Evolutionary conservation across 2,888 invertebrate genomes (phyloP).

Genomic region (Synergus itoensis): DNA sequence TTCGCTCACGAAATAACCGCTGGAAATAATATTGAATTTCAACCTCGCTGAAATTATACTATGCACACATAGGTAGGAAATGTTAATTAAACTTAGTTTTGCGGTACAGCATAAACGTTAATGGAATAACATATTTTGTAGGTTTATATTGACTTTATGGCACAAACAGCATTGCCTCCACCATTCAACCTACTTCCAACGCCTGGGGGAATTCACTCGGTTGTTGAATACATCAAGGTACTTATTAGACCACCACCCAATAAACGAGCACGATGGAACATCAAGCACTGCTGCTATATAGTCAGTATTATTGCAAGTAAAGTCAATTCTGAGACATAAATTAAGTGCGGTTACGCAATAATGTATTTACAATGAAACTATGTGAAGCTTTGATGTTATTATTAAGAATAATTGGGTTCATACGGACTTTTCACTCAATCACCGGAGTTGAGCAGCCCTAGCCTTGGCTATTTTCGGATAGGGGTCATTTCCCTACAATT

Average conservation of each 20-base stretch:
- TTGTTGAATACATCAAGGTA: slow-evolving; percentile 79
- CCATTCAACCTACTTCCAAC: slow-evolving; percentile 87
- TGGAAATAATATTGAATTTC: not conserved
- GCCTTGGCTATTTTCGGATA: no score
- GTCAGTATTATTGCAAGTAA: slow-evolving; percentile 58
- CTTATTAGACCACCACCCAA: slow-evolving; percentile 72
- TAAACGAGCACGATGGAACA: slow-evolving; percentile 78
- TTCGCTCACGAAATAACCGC: not conserved
- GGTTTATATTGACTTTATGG: slow-evolving; percentile 86
- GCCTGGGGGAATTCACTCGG: slow-evolving; percentile 78
- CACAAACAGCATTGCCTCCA: slow-evolving; percentile 84
- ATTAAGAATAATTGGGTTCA: no score
- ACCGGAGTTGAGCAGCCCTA: no score
- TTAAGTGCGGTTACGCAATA: slow-evolving; percentile 7
- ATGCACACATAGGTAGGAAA: not conserved
- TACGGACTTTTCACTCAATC: no score
- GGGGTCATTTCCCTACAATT: no score
- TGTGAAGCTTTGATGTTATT: not conserved
- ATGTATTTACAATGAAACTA: not conserved
- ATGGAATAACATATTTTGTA: slow-evolving; percentile 52
- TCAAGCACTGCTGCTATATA: slow-evolving; percentile 78
- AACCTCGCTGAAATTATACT: slow-evolving; percentile 5
- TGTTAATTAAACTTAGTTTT: no score
- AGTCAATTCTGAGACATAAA: not conserved
- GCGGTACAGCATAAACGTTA: not conserved